These are phyloP conservation scores for Ypsolopha sequella DNA, from an alignment of 2,888 invertebrate genomes.

Conservation along the genomic window DNA sequence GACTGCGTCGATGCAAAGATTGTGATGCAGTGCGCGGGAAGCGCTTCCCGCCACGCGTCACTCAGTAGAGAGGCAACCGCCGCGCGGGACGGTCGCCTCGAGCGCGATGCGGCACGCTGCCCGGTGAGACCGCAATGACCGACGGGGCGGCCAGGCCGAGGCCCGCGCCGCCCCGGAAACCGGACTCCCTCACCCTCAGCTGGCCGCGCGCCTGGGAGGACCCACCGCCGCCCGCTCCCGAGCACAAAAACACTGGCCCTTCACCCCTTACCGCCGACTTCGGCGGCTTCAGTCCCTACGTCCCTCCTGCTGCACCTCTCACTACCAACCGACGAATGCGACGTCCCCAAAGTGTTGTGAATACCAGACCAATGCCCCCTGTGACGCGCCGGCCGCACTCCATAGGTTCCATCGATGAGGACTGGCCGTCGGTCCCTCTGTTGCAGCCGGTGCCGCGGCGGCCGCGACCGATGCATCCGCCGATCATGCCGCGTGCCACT, in stretches of 20 bases:
- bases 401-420: slow-evolving; percentile 64
- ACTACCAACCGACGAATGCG: slow-evolving; percentile 33
- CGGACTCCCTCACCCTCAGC: slow-evolving; percentile 47
- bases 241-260: slow-evolving; percentile 21
- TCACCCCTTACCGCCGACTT: slow-evolving; percentile 42
- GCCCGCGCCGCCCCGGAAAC: slow-evolving; percentile 67
- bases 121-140: slow-evolving; percentile 45
- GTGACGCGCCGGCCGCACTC: slow-evolving; percentile 71
- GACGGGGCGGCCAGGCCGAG: slow-evolving; percentile 62
- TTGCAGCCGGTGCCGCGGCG: slow-evolving; percentile 69
- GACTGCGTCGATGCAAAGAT: slow-evolving; percentile 29
- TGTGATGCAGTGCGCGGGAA: slow-evolving; percentile 12
- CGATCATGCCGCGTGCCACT: slow-evolving; percentile 57
- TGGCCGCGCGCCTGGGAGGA: slow-evolving; percentile 55
- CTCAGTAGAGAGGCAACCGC: slow-evolving; percentile 18
- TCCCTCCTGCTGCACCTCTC: slow-evolving; percentile 55
- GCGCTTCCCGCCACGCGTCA: slow-evolving; percentile 10
- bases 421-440: slow-evolving; percentile 58
- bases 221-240: slow-evolving; percentile 64
- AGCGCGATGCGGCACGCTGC: slow-evolving; percentile 43
- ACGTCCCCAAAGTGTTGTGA: slow-evolving; percentile 68
- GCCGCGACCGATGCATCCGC: slow-evolving; percentile 35
- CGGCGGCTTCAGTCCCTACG: slow-evolving; percentile 67
- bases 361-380: slow-evolving; percentile 44
- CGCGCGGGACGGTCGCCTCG: slow-evolving; percentile 23